phyloP scores from a whole-genome alignment of 1,140 invertebrate genomes.

The Conus betulinus region DNA sequence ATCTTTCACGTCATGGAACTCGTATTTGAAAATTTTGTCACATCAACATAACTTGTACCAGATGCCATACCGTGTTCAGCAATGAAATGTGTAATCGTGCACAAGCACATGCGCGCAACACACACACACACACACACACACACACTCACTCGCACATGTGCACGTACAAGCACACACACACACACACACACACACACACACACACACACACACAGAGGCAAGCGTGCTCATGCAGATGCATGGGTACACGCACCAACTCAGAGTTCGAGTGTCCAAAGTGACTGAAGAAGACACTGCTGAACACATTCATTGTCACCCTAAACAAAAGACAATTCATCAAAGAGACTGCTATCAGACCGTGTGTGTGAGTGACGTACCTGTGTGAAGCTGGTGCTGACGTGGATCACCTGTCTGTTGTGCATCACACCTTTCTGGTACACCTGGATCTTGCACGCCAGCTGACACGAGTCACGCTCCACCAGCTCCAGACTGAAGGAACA shows the following conservation, averaged over 20 bases:
- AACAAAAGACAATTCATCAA: no score
- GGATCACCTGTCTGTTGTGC: conserved; percentile 77
- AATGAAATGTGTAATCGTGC: no score
- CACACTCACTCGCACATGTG: no score
- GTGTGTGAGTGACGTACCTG: conserved; percentile 65
- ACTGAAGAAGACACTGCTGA: no score
- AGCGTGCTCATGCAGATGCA: neutral
- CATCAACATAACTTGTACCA: no score
- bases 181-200: neutral
- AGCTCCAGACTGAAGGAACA: conserved; percentile 91
- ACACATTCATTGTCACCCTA: no score
- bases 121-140: neutral
- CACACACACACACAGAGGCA: neutral
- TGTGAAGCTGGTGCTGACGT: conserved; percentile 77
- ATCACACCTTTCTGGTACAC: conserved; percentile 78
- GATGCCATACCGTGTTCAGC: no score
- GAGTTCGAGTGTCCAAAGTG: no score
- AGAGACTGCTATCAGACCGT: no score
- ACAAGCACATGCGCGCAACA: neutral
- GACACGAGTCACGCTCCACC: conserved; percentile 62
- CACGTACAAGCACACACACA: neutral
- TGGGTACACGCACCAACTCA: neutral
- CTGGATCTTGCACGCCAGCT: conserved; percentile 72
- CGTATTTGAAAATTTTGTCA: no score
- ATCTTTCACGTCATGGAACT: no score